A percentile compares a stretch with the other conserved stretches of the same genome.
phyloP scores from a whole-genome alignment of 2,797 vertebrate genomes.

The Notamacropus eugenii region DNA sequence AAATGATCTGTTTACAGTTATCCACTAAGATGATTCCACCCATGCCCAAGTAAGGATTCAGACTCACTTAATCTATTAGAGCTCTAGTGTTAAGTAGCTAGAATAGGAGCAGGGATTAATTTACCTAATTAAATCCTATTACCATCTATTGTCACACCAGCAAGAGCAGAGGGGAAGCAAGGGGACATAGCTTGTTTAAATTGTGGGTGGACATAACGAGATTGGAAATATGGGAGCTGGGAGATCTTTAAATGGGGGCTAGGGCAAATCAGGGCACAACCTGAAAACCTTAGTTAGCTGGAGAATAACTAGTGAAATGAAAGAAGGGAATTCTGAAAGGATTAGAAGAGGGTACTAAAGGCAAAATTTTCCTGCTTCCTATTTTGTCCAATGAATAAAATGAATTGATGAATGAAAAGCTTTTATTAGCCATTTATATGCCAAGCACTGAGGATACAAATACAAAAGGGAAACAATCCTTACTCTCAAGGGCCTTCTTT shows the following conservation, averaged over 20 bases:
- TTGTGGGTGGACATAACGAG: background rate
- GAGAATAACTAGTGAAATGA: background rate
- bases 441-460: background rate
- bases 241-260: background rate
- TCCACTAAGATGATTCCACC: background rate
- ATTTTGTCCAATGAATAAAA: background rate
- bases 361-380: background rate
- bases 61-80: background rate
- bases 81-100: background rate
- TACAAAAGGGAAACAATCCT: background rate
- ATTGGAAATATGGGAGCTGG: background rate
- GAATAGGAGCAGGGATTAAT: background rate
- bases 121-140: background rate
- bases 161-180: background rate
- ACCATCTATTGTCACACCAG: background rate
- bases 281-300: background rate
- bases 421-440: background rate
- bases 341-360: background rate
- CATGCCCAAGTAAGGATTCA: background rate
- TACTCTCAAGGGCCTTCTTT: background rate
- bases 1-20: background rate
- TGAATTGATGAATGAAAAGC: background rate
- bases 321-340: background rate
- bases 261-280: background rate
- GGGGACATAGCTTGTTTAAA: background rate